phyloP scores from a whole-genome alignment of 2,113 vertebrate genomes.

The Chrysochloris asiatica region DNA sequence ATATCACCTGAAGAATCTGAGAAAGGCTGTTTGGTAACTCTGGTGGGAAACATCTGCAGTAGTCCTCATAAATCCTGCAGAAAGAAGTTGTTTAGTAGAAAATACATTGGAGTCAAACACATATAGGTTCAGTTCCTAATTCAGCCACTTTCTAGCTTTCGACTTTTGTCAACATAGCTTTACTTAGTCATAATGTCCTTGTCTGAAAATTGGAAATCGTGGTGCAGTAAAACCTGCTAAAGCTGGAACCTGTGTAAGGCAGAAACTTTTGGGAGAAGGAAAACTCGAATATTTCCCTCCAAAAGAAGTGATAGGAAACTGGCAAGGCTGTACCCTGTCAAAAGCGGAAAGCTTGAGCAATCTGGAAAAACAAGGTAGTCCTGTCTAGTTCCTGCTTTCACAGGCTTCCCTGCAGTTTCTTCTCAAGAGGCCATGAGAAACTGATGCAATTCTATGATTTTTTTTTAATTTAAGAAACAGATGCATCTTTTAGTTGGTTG shows the following conservation, averaged over 20 bases:
- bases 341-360: neutral
- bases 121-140: neutral
- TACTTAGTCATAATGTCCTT: neutral
- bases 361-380: neutral
- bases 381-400: neutral
- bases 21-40: rapidly evolving
- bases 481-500: neutral
- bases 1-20: neutral
- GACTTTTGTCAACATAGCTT: neutral
- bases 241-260: neutral
- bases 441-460: too few relatives aligned
- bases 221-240: neutral
- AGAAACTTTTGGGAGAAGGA: neutral
- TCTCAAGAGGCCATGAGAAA: neutral
- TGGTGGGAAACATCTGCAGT: neutral
- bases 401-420: neutral
- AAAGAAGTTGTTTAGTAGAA: neutral
- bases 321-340: neutral
- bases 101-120: neutral
- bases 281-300: neutral
- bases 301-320: neutral
- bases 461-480: neutral
- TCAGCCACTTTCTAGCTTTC: neutral
- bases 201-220: neutral
- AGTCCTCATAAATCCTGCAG: neutral